phyloP scores from a whole-genome alignment of 2,797 vertebrate species.

The Craterocephalus amniculus region DNA sequence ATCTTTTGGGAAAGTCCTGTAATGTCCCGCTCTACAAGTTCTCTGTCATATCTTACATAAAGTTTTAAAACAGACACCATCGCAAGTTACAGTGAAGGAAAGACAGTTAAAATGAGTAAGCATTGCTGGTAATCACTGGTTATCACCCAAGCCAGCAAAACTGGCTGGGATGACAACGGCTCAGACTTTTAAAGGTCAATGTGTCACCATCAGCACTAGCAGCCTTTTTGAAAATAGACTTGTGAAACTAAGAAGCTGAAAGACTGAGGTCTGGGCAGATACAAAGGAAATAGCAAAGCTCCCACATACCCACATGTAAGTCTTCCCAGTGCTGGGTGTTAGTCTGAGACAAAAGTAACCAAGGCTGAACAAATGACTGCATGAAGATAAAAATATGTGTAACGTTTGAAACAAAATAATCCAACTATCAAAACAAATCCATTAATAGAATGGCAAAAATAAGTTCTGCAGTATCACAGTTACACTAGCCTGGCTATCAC shows the following conservation, averaged over 20 bases:
- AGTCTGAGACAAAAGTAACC: conserved; percentile 6
- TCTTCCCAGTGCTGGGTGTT: conserved; percentile 24
- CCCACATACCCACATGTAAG: conserved; percentile 5
- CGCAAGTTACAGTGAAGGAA: neutral
- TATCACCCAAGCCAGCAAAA: no score
- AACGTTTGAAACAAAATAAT: neutral
- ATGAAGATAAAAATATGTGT: neutral
- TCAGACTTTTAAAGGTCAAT: conserved; percentile 10
- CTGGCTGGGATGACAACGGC: conserved; percentile 34
- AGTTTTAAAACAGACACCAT: neutral
- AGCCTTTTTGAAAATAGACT: conserved; percentile 26
- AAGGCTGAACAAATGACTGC: conserved; percentile 1
- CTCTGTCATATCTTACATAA: conserved; percentile 6
- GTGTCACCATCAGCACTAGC: conserved; percentile 20
- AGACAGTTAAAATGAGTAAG: conserved; percentile 15
- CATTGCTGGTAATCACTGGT: conserved; percentile 42
- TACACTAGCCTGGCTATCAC: no score
- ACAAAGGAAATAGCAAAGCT: conserved; percentile 20
- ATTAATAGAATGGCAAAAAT: neutral
- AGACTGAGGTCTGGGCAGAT: conserved; percentile 21
- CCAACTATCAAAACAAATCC: neutral
- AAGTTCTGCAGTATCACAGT: neutral
- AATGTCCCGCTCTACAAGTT: neutral
- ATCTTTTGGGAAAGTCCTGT: neutral
- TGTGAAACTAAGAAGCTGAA: conserved; percentile 20